A percentile compares a stretch with the other conserved stretches of the same genome.
Conservation (phyloP, 1,140 invertebrate species). For the Magallana gigas region DNA sequence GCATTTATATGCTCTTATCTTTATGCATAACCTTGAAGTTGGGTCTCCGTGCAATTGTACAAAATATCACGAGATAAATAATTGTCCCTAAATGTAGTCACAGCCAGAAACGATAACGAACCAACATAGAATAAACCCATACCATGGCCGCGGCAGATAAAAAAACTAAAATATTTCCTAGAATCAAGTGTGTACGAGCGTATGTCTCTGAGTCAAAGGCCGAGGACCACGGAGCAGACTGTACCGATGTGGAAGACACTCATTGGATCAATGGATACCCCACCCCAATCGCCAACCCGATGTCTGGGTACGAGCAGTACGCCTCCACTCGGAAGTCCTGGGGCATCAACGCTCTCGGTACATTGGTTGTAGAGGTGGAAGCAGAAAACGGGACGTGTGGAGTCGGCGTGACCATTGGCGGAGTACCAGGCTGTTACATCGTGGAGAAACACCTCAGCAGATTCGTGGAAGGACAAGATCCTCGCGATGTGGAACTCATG, state of each 20-base stretch:
- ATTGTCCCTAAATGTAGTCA: neutral
- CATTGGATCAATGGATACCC: conserved; percentile 75
- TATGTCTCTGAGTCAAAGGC: conserved; percentile 59
- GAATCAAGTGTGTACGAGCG: conserved; percentile 70
- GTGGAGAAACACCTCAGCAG: conserved; percentile 75
- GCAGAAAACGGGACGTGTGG: conserved; percentile 72
- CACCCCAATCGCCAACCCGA: conserved; percentile 73
- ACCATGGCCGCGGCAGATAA: neutral
- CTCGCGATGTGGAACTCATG: conserved; percentile 73
- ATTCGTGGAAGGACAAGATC: conserved; percentile 76
- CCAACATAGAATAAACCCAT: neutral
- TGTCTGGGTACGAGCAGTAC: conserved; percentile 73
- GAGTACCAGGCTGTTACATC: conserved; percentile 73
- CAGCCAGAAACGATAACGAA: neutral
- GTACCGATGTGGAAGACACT: conserved; percentile 72
- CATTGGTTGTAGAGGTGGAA: conserved; percentile 74
- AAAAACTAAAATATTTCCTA: conserved; percentile 59
- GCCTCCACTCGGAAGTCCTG: conserved; percentile 71
- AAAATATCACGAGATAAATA: neutral
- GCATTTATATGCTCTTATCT: neutral
- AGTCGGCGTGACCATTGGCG: conserved; percentile 74
- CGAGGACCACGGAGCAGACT: conserved; percentile 72
- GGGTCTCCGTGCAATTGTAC: neutral
- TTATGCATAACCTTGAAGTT: neutral
- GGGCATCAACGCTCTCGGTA: conserved; percentile 75